Percentiles rank a stretch among this genome's conserved stretches.
phyloP scores from a whole-genome alignment of 2,797 vertebrate genomes.

The Austrolebias charrua region DNA sequence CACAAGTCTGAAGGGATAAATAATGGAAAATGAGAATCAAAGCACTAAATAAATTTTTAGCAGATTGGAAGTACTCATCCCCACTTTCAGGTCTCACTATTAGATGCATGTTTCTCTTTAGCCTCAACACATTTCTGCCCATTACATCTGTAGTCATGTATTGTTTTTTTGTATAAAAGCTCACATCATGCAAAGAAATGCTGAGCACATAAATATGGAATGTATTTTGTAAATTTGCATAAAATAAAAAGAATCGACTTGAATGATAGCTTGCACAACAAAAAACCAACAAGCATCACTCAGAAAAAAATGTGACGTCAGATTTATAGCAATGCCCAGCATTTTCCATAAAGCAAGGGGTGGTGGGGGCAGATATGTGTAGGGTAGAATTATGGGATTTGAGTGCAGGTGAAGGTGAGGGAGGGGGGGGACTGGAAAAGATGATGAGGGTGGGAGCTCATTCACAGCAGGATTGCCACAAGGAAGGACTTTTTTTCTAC shows the following conservation, averaged over 20 bases:
- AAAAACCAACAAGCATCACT: constrained; percentile 60
- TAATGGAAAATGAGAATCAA: too few species aligned
- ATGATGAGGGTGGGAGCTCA: constrained; percentile 79
- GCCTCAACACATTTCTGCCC: constrained; percentile 60
- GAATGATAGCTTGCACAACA: constrained; percentile 55
- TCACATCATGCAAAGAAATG: constrained; percentile 74
- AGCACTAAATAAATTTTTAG: too few species aligned
- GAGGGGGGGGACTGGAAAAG: constrained; percentile 66
- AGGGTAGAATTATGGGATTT: constrained; percentile 52
- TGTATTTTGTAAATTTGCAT: constrained; percentile 40
- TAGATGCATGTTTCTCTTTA: constrained; percentile 70
- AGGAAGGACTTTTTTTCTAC: constrained; percentile 84
- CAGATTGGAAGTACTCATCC: too few species aligned
- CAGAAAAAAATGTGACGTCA: constrained; percentile 55
- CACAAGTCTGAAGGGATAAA: too few species aligned
- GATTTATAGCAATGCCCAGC: constrained; percentile 74
- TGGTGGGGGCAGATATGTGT: constrained; percentile 15
- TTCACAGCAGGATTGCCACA: constrained; percentile 85
- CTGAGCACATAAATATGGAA: constrained; percentile 58
- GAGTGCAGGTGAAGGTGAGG: constrained; percentile 61
- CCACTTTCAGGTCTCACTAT: constrained; percentile 1
- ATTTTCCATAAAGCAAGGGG: constrained; percentile 72
- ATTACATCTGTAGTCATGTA: constrained; percentile 68
- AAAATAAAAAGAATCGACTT: constrained; percentile 42
- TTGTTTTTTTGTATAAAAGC: constrained; percentile 66